phyloP scores from a whole-genome alignment of 2,888 invertebrate genomes.

The Drosophila meridiana region DNA sequence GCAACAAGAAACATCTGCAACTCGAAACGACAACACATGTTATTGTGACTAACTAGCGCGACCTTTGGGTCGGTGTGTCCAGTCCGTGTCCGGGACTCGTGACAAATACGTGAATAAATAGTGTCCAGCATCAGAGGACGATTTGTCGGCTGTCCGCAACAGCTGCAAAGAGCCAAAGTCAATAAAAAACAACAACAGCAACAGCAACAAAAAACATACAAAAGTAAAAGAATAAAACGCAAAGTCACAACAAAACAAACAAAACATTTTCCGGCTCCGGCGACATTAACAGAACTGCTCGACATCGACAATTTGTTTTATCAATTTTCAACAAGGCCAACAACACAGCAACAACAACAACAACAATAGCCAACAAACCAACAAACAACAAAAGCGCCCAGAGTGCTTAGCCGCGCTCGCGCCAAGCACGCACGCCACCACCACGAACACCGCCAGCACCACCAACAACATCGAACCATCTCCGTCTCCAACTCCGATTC shows the following conservation, averaged over 20 bases:
- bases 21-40: conserved; percentile 37
- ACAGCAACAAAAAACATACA: conserved; percentile 6
- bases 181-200: conserved; percentile 54
- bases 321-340: conserved; percentile 81
- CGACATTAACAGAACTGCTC: conserved; percentile 83
- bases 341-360: conserved; percentile 52
- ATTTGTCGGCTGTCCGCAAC: conserved; percentile 44
- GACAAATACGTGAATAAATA: conserved; percentile 23
- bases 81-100: conserved; percentile 24
- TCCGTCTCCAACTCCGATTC: conserved; percentile 26
- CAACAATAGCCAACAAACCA: conserved; percentile 57
- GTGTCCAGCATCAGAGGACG: conserved; percentile 54
- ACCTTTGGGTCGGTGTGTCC: conserved; percentile 20
- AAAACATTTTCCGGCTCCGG: conserved; percentile 83
- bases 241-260: conserved; percentile 78
- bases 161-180: conserved; percentile 54
- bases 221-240: conserved; percentile 56
- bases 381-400: conserved; percentile 76
- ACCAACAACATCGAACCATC: conserved; percentile 21
- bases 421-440: conserved; percentile 71
- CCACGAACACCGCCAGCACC: conserved; percentile 24
- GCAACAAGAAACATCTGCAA: conserved; percentile 26
- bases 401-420: conserved; percentile 73
- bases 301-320: conserved; percentile 83
- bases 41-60: conserved; percentile 24